Percentiles rank a stretch among this genome's conserved stretches.
These are phyloP conservation scores for Sphecodes monilicornis DNA, from an alignment of 2,888 invertebrate genomes.

Conservation along the genomic window DNA sequence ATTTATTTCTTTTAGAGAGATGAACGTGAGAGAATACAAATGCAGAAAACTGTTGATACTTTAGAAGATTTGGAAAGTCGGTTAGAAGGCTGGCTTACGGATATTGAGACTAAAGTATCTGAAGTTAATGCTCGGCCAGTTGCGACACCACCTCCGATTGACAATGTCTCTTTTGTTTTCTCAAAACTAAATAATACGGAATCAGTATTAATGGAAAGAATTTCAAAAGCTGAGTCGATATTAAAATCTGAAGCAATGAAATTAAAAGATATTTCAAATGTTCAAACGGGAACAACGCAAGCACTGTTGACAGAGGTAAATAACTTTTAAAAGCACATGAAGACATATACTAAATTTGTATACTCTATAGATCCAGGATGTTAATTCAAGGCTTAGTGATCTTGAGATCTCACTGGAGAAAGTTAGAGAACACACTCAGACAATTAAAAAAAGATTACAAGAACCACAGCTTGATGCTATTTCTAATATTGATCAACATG, in stretches of 20 bases:
- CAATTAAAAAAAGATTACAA: constrained; percentile 56
- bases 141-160: constrained; percentile 55
- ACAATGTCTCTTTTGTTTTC: constrained; percentile 68
- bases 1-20: constrained; percentile 86
- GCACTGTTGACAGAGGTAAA: constrained; percentile 46
- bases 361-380: constrained; percentile 69
- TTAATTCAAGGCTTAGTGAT: constrained; percentile 68
- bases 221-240: constrained; percentile 71
- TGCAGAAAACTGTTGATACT: constrained; percentile 87
- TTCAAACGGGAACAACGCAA: constrained; percentile 42
- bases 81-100: constrained; percentile 84
- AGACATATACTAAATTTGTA: constrained; percentile 7
- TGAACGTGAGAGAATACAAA: constrained; percentile 88
- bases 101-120: constrained; percentile 83
- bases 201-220: constrained; percentile 66
- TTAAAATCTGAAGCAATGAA: constrained; percentile 62
- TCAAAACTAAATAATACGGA: constrained; percentile 74
- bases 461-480: constrained; percentile 44
- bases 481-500: constrained; percentile 72
- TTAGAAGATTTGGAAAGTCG: constrained; percentile 85
- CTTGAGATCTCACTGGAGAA: constrained; percentile 72
- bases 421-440: constrained; percentile 69
- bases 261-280: constrained; percentile 41
- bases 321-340: background rate
- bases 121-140: constrained; percentile 79